Base-by-base conservation (phyloP, 2,888 invertebrate species). In the Chymomyza caudatula region DNA sequence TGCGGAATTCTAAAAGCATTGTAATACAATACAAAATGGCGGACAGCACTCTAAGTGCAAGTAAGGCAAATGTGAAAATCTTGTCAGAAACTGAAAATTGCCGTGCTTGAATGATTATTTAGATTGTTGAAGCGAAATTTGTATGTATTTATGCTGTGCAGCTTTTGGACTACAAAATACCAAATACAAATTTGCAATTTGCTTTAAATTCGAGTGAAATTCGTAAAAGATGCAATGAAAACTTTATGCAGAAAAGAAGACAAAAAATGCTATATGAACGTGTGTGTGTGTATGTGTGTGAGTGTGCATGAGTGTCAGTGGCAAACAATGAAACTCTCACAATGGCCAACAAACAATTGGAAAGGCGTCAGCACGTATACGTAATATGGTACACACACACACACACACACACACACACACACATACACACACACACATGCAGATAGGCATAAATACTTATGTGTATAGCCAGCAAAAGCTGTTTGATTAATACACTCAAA, bases 361-460 rank as follows among this genome's bases (percentile, higher is more conserved):
- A 52, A 86, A 67, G 70, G 76, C 85, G 69, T 71, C 82, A 81
- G 74, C 78, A 79, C 63, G 76, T 55, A 52, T 37, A 71, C 44
- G 53, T 56, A 53, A 43, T 6, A 59, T 13, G n/a, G n/a, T n/a
- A n/a, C n/a, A 54, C 11, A 25, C 37, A 60, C 17, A 55, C 49
- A 17, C 22, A 23, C 20, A 23, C 25, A 37, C 5, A 25, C 5
- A 22, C 11, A 19, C 11, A 6, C 1, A 5, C 1, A 49, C 11
- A 52, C 2, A 37, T 13, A 23, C 22, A 23, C 11, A 6, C 1
- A 5, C 1, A 49, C 11, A 52, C 2, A 37, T 13, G n/a, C 22
- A 23, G n/a, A n/a, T n/a, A 20, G 20, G 22, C 22, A 52, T 52
- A 20, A 52, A 22, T 51, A 51, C 22, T 22, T 51, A 51, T 51